phyloP scores from a whole-genome alignment of 1,140 invertebrate species.

The Drosophila seguyi region DNA sequence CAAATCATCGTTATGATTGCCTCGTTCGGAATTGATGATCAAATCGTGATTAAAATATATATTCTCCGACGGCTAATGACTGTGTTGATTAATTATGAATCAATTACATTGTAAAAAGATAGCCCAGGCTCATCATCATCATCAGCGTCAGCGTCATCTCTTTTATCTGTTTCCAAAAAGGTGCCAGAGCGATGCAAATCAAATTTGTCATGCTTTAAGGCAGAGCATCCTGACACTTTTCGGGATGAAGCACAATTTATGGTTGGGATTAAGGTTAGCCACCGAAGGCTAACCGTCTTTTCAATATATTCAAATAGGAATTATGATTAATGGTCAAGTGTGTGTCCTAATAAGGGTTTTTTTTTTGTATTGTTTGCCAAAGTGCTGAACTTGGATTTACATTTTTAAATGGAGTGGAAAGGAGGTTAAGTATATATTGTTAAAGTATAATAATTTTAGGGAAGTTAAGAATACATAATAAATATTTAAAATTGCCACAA shows the following conservation, averaged over 20 bases:
- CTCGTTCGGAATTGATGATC: constrained; percentile 73
- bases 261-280: constrained; percentile 18
- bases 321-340: constrained; percentile 14
- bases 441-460: too few relatives aligned
- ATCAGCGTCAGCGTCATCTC: background rate
- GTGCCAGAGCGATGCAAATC: constrained; percentile 44
- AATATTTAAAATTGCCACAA: too few relatives aligned
- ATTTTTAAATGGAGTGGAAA: background rate
- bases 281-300: background rate
- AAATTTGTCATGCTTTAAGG: constrained; percentile 60
- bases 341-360: background rate
- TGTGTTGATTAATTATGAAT: constrained; percentile 82
- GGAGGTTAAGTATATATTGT: too few relatives aligned
- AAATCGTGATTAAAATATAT: constrained; percentile 83
- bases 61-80: constrained; percentile 67
- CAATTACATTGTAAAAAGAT: constrained; percentile 78
- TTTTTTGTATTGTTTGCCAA: background rate
- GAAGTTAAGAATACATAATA: too few relatives aligned
- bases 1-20: constrained; percentile 83
- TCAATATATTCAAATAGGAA: background rate
- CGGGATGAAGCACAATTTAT: constrained; percentile 18
- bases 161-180: constrained; percentile 23
- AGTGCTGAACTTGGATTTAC: background rate
- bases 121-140: background rate
- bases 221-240: constrained; percentile 8